phyloP scores from a whole-genome alignment of 2,113 vertebrate genomes.

The Phalacrocorax carbo region DNA sequence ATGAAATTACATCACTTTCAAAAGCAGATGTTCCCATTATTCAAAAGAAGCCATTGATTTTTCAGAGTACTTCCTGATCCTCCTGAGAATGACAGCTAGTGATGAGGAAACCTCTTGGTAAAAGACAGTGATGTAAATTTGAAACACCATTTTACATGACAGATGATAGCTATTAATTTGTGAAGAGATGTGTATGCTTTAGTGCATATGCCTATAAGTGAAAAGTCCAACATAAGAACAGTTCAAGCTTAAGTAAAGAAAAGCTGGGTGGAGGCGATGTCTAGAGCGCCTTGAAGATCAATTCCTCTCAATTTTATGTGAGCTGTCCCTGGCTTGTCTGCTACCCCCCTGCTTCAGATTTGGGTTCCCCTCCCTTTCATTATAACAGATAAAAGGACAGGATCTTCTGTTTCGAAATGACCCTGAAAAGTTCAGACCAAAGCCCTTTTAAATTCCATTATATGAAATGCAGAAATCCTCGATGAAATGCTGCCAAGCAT shows the following conservation, averaged over 20 bases:
- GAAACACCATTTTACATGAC: slow-evolving; percentile 27
- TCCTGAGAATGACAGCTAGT: slow-evolving; percentile 37
- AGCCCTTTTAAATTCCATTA: slow-evolving; percentile 17
- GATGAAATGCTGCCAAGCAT: slow-evolving; percentile 14
- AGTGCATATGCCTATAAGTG: background rate
- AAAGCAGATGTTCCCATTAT: slow-evolving; percentile 30
- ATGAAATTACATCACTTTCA: slow-evolving; percentile 1
- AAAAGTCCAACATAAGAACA: slow-evolving; percentile 1
- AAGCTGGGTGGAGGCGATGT: background rate
- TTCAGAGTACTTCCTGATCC: background rate
- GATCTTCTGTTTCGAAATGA: slow-evolving; percentile 34
- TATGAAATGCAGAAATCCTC: slow-evolving; percentile 27
- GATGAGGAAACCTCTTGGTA: slow-evolving; percentile 28
- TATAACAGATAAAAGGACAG: background rate
- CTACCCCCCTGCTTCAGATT: background rate
- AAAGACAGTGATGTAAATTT: slow-evolving; percentile 23
- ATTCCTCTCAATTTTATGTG: background rate
- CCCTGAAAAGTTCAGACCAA: slow-evolving; percentile 38
- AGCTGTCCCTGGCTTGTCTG: background rate
- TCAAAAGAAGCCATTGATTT: slow-evolving; percentile 42
- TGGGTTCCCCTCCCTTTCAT: background rate
- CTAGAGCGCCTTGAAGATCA: background rate
- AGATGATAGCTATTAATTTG: slow-evolving; percentile 54
- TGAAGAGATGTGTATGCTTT: background rate
- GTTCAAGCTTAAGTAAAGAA: background rate